A percentile compares a stretch with the other conserved stretches of the same genome.
Evolutionary conservation across 2,113 vertebrate genomes (phyloP).

Genomic region (Carollia perspicillata): DNA sequence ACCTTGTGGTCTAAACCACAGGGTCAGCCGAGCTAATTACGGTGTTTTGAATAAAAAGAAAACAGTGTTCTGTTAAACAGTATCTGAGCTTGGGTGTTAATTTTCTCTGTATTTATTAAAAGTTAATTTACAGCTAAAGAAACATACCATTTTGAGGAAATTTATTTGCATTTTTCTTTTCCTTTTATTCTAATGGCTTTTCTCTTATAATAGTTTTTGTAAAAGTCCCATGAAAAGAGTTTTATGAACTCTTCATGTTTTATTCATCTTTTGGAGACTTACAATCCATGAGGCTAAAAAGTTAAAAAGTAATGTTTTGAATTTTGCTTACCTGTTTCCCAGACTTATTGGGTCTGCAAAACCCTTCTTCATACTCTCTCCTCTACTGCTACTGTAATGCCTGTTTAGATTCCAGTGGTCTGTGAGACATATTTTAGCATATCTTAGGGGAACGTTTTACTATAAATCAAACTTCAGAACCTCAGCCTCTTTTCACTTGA

Average conservation of each 20-base stretch:
- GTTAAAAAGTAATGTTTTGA: background rate
- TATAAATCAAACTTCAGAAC: background rate
- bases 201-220: background rate
- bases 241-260: conserved; percentile 22
- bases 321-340: background rate
- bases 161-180: background rate
- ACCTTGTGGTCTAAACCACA: background rate
- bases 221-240: background rate
- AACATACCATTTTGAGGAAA: background rate
- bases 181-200: background rate
- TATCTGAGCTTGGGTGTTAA: background rate
- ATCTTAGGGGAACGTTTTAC: background rate
- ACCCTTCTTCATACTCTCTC: background rate
- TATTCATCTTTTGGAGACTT: conserved; percentile 8
- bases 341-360: background rate
- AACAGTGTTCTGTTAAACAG: background rate
- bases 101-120: background rate
- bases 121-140: background rate
- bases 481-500: background rate
- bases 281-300: background rate
- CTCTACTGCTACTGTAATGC: no score
- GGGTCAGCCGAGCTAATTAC: background rate
- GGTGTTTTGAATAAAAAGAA: background rate
- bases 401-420: background rate
- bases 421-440: background rate